Conservation (phyloP, 1,140 invertebrate species). For the Phocides pigmalion region DNA sequence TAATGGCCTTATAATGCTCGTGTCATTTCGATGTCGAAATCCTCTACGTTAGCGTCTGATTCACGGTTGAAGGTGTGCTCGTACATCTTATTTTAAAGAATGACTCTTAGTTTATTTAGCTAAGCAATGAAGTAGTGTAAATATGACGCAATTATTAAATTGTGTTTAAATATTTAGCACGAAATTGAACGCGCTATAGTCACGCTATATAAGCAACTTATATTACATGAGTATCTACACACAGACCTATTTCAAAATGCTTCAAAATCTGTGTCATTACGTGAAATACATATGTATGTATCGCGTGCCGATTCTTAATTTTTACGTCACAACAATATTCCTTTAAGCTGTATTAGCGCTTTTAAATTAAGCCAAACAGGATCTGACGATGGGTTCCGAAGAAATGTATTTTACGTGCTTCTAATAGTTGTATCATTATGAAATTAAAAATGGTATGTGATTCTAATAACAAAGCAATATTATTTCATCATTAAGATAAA, state of each 20-base stretch:
- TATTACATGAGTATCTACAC: neutral
- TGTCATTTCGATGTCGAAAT: slow-evolving; percentile 28
- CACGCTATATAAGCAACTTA: slow-evolving; percentile 17
- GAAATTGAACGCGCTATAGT: slow-evolving; percentile 20
- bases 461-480: no score
- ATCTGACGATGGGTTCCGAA: no score
- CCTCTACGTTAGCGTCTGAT: slow-evolving; percentile 2
- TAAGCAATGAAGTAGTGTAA: slow-evolving; percentile 13
- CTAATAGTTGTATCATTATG: no score
- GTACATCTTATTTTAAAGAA: slow-evolving; percentile 25
- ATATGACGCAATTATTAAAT: slow-evolving; percentile 25
- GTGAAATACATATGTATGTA: no score
- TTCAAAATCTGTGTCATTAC: neutral
- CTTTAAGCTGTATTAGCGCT: no score
- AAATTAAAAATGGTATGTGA: no score
- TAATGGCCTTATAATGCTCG: slow-evolving; percentile 28
- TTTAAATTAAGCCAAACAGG: no score
- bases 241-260: slow-evolving; percentile 4
- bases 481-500: no score
- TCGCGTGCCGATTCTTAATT: no score
- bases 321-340: no score
- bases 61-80: slow-evolving; percentile 5
- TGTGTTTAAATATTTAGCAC: slow-evolving; percentile 31
- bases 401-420: no score
- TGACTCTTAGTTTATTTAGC: slow-evolving; percentile 11